Evolutionary conservation across 2,113 vertebrate species (phyloP).

Genomic region (Oreochromis spilurus): DNA sequence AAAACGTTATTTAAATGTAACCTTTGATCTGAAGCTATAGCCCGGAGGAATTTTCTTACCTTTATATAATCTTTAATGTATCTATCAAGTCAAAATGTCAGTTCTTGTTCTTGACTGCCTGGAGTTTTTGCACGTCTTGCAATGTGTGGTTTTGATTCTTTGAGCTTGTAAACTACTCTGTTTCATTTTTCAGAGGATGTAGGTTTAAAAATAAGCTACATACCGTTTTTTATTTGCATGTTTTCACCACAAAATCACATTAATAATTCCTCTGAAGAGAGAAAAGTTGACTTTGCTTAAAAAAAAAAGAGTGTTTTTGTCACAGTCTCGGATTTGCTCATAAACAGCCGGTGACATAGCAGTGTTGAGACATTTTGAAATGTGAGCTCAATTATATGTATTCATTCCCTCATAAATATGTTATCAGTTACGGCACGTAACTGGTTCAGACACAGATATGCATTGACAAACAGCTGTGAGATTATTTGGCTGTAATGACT

Average conservation of each 20-base stretch:
- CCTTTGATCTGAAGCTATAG: neutral
- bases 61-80: neutral
- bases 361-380: conserved; percentile 40
- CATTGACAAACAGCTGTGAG: neutral
- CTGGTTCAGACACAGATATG: conserved; percentile 11
- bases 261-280: conserved; percentile 37
- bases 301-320: conserved; percentile 8
- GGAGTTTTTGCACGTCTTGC: neutral
- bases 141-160: neutral
- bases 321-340: conserved; percentile 19
- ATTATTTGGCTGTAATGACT: conserved; percentile 12
- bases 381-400: conserved; percentile 35
- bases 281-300: conserved; percentile 2
- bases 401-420: conserved; percentile 41
- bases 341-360: conserved; percentile 25
- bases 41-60: neutral
- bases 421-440: conserved; percentile 8
- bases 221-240: conserved; percentile 20
- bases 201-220: conserved; percentile 19
- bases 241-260: conserved; percentile 26
- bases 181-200: conserved; percentile 5
- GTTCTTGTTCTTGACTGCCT: neutral
- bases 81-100: neutral
- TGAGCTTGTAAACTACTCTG: conserved; percentile 12
- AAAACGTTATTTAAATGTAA: neutral